Evolutionary conservation across 2,888 invertebrate genomes (phyloP), one percentile per base, ranked within the genome.

Genomic region (Trichacis sp.): DNA sequence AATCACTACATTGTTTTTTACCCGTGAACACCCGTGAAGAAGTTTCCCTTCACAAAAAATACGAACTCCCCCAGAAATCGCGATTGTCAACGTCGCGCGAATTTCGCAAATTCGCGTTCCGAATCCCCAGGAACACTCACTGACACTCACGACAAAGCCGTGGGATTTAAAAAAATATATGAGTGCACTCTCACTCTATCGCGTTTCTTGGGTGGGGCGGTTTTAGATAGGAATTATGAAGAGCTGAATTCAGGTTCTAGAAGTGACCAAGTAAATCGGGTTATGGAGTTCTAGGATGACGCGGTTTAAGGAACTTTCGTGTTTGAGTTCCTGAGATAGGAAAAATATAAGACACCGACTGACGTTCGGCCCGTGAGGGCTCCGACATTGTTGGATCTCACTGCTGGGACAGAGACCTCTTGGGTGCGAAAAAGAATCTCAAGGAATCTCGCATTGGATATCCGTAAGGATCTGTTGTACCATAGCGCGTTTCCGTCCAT

Each of bases 341-440:
- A 48, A 53, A 45, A 57, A 48, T 56, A 17, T 61, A 40, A 53
- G 57, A 57, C 56, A 63, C 63, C 63, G 63, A 57, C 57, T 57
- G 63, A 57, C 63, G 57, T 57, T 19, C 56, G 53, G 57, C 63
- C 57, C 53, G 9, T 57, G 52, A n/a, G 42, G 57, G 52, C 57
- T 57, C 63, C 63, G 63, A 63, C 63, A 63, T 63, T 57, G 38
- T 53, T 63, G 49, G 45, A 57, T 53, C 48, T 8, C 8, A 24
- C 24, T 24, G 24, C 24, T 24, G 24, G 24, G 24, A 5, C 24
- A 24, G 24, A 24, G 24, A 24, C 24, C 24, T 24, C 24, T 24
- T 8, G 3, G 4, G 24, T 3, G 24, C 24, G 8, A 24, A 8
- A 24, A 8, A 24, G 24, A 3, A 24, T n/a, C n/a, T n/a, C n/a